Conservation (phyloP, 2,113 vertebrate genomes). For the Carlito syrichta region DNA sequence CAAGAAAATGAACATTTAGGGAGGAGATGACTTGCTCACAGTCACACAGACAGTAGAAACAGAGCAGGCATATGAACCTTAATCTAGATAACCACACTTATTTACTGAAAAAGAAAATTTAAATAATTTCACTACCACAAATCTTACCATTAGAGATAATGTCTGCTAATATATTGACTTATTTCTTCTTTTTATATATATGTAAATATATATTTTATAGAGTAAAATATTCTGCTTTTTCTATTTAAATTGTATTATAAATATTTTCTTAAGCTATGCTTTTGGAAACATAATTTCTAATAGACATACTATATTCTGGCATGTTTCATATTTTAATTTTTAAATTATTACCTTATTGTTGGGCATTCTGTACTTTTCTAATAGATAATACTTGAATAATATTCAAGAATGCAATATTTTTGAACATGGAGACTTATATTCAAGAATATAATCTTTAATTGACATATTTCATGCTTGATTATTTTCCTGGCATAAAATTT, state of each 20-base stretch:
- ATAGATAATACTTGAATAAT: neutral
- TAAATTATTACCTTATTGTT: neutral
- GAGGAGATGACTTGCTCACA: neutral
- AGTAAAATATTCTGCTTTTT: neutral
- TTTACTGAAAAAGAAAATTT: neutral
- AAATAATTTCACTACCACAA: neutral
- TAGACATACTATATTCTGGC: neutral
- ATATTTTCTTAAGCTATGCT: neutral
- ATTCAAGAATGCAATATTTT: neutral
- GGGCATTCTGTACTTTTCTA: neutral
- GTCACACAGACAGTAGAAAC: neutral
- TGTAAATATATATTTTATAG: neutral
- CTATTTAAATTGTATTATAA: neutral
- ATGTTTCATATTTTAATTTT: neutral
- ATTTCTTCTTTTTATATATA: neutral
- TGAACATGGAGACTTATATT: neutral
- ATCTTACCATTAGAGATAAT: neutral
- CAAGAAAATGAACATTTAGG: neutral
- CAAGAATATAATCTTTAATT: neutral
- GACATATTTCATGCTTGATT: neutral
- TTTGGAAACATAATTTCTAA: neutral
- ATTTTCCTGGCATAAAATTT: constrained; percentile 1
- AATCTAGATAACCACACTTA: neutral
- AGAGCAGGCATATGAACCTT: neutral
- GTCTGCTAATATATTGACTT: neutral